Base-by-base conservation (phyloP, 2,888 invertebrate species). In the Habrosyne pyritoides region DNA sequence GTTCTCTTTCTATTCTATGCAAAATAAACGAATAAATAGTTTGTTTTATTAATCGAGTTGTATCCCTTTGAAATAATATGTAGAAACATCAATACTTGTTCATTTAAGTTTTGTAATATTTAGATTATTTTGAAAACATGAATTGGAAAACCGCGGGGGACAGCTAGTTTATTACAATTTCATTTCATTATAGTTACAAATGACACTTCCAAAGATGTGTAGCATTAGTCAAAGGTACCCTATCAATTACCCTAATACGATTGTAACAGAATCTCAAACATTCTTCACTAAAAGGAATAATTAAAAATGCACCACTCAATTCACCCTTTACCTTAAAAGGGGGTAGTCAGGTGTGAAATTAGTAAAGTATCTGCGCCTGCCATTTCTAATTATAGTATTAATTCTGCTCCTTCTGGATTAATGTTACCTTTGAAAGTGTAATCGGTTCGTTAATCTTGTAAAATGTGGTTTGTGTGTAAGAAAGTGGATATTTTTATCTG, bases 301-400 rank as follows among this genome's bases (percentile, higher is more conserved):
- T 82, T 75, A 78, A 81, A 83, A 83, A 82, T 80, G 67, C 79
- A 69, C 63, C 69, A 67, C 66, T 60, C 10, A 3, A 28, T 28
- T 53, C 69, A 69, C 74, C 73, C 71, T 78, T 76, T 67, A 53
- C 67, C 67, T 66, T 69, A 63, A 74, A 81, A 76, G 60, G 52
- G 71, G 59, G 60, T 63, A 81, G 54, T 77, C 84, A 85, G 84
- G 85, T 84, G 83, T 79, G 64, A 82, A 85, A 85, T 85, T 76
- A 81, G 76, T 69, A 64, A 68, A 81, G 82, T 72, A 79, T 71
- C 81, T 84, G 85, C 73, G 66, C 67, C 79, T 83, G 84, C 76
- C 80, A 81, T 64, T 62, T 71, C 66, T 78, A 78, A 83, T 83
- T 77, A 76, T 68, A 55, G 69, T 66, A 75, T 76, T 81, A 79